Base-by-base conservation (phyloP, 2,888 invertebrate species). In the Drosophila conformis region DNA sequence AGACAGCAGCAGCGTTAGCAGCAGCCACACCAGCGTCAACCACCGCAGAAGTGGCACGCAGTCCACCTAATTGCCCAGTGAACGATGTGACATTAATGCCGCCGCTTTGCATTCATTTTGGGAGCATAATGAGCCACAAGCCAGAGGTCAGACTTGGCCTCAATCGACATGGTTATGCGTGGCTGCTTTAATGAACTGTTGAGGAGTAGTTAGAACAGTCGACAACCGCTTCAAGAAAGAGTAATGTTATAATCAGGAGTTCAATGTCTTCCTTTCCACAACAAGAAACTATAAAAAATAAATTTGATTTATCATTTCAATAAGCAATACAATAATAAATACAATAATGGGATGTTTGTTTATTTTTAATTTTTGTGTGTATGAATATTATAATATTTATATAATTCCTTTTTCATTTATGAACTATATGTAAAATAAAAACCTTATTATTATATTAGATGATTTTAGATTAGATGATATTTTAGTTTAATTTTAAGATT, bases 31-130 rank as follows among this genome's bases (percentile, higher is more conserved):
- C 56, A 46, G 31, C 31, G 31, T 5, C 35, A 11, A 25, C 70
- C 25, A 56, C 36, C 27, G 35, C 56, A 58, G 73, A 59, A 64
- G 62, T 78, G 80, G 73, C 77, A 80, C 69, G 81, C 78, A 78
- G 78, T 69, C 56, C 81, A 77, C 66, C 64, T 76, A 76, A 78
- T 80, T 80, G 80, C 68, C 40, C 61, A 40, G 42, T 29, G 56
- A 58, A 72, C 76, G 73, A 71, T 80, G 84, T 74, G 74, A 83
- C 81, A 89, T 79, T 89, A 84, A 89, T 89, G 89, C 82, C 79
- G 89, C 79, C 89, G 89, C 87, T 89, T 89, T 84, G 89, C 89
- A 83, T 84, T 87, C 87, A 89, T 84, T 84, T 89, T 67, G 87
- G 66, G 27, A 42, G 69, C 84, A 89, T 87, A 84, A 84, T 84